Percentiles rank a stretch among this genome's conserved stretches.
phyloP scores from a whole-genome alignment of 1,140 invertebrate species.

The Nymphalis io region DNA sequence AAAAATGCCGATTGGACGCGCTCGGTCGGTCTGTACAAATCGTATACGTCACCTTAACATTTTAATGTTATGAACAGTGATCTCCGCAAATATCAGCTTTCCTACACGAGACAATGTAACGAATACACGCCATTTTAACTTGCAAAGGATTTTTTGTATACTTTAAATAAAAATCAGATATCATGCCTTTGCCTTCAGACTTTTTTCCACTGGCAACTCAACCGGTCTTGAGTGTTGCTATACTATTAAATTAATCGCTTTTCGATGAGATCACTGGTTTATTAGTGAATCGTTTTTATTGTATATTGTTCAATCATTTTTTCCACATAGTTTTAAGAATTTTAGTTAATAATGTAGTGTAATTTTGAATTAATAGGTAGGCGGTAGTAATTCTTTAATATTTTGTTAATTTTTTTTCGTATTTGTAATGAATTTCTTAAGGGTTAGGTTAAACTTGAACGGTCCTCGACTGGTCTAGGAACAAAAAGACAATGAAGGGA shows the following conservation, averaged over 20 bases:
- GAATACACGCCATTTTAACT: slow-evolving; percentile 16
- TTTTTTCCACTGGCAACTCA: slow-evolving; percentile 34
- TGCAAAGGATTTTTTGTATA: slow-evolving; percentile 29
- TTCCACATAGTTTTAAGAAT: slow-evolving; percentile 78
- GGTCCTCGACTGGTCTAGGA: slow-evolving; percentile 71
- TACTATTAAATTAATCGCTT: slow-evolving; percentile 22
- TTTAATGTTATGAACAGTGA: slow-evolving; percentile 70
- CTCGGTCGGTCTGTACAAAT: slow-evolving; percentile 73
- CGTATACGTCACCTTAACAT: slow-evolving; percentile 76
- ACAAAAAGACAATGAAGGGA: slow-evolving; percentile 78
- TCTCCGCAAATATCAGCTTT: slow-evolving; percentile 47
- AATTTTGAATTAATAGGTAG: slow-evolving; percentile 78
- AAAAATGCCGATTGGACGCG: slow-evolving; percentile 57
- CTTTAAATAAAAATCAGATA: slow-evolving; percentile 19
- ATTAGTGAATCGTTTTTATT: slow-evolving; percentile 79
- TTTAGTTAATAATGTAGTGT: slow-evolving; percentile 77
- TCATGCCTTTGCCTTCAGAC: slow-evolving; percentile 22
- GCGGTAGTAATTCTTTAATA: slow-evolving; percentile 77
- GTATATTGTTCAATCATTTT: slow-evolving; percentile 78
- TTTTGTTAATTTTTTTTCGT: slow-evolving; percentile 77
- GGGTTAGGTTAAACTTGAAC: slow-evolving; percentile 74
- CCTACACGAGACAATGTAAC: slow-evolving; percentile 9
- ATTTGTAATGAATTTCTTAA: slow-evolving; percentile 76
- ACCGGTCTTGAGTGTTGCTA: slow-evolving; percentile 4
- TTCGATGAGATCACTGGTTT: slow-evolving; percentile 62